Percentiles rank a stretch among this genome's conserved stretches.
These are phyloP conservation scores for Callocephalon fimbriatum DNA, from an alignment of 2,113 vertebrate genomes.

Conservation along the genomic window DNA sequence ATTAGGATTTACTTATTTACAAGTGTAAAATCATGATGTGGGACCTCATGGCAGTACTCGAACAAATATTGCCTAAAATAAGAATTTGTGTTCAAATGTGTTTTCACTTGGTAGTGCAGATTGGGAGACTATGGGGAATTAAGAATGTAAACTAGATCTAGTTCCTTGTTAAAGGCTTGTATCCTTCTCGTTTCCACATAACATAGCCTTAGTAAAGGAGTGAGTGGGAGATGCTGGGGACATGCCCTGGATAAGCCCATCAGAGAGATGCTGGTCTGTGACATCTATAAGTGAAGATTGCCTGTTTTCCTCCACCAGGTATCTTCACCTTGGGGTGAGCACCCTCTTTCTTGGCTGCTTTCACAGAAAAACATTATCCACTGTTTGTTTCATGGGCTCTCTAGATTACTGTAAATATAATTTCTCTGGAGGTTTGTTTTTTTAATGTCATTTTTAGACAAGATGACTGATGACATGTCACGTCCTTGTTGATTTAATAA, in stretches of 20 bases:
- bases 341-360: not conserved
- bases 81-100: not conserved
- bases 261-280: fast-evolving
- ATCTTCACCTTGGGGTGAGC: fast-evolving
- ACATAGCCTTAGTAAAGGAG: not conserved
- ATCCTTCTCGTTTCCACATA: no score
- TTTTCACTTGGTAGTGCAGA: fast-evolving
- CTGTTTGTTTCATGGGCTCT: not conserved
- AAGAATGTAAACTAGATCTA: fast-evolving
- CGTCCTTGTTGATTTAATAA: not conserved
- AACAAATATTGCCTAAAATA: not conserved
- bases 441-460: not conserved
- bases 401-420: fast-evolving
- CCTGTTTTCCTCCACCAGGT: fast-evolving
- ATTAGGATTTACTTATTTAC: not conserved
- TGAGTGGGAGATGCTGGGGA: not conserved
- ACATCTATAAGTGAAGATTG: fast-evolving
- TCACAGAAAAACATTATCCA: no score
- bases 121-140: not conserved
- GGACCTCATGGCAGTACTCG: not conserved
- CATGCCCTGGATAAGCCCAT: not conserved
- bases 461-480: not conserved
- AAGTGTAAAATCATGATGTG: fast-evolving
- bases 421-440: not conserved
- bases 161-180: not conserved